These are phyloP conservation scores for Psephotus haematonotus DNA, from an alignment of 2,113 vertebrate species.

Conservation along the genomic window DNA sequence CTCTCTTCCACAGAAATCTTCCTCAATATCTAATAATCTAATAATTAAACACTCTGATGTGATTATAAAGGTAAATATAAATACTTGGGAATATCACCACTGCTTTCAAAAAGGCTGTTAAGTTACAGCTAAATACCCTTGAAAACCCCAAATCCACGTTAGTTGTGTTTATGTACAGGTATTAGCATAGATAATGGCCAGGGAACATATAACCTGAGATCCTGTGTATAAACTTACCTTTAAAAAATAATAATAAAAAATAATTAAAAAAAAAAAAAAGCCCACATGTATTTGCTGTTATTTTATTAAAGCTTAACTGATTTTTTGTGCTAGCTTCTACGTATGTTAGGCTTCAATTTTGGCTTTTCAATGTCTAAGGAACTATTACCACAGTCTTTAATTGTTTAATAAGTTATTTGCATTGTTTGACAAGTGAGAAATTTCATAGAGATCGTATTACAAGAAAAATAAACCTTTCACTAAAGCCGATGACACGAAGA, in stretches of 20 bases:
- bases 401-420: background rate
- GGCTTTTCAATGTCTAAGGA: background rate
- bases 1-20: background rate
- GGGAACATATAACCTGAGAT: background rate
- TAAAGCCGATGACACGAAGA: background rate
- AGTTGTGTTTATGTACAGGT: background rate
- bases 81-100: background rate
- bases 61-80: background rate
- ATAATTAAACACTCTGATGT: background rate
- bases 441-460: background rate
- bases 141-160: background rate
- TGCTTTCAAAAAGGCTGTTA: background rate
- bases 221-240: background rate
- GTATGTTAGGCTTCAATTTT: background rate
- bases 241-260: background rate
- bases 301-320: background rate
- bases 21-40: background rate
- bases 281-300: background rate
- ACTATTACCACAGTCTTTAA: background rate
- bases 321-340: background rate
- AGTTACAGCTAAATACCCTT: background rate
- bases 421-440: background rate
- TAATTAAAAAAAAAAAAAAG: background rate
- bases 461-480: background rate
- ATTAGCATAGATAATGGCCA: background rate